Conservation (phyloP, 2,113 vertebrate genomes). For the Cebus imitator region DNA sequence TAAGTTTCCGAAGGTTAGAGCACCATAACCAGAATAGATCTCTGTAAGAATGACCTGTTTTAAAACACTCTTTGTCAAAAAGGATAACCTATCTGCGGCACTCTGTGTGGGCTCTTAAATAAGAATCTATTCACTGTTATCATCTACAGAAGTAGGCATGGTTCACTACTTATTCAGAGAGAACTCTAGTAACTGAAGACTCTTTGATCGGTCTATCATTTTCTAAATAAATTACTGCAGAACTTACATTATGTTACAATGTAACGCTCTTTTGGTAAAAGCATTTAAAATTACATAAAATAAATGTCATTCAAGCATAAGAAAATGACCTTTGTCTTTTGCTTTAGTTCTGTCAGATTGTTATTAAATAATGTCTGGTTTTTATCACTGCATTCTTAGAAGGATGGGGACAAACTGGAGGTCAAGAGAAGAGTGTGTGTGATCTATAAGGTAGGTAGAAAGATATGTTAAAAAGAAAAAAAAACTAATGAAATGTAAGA, state of each 20-base stretch:
- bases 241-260: background rate
- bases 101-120: background rate
- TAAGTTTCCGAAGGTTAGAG: slow-evolving; percentile 4
- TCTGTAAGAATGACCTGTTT: background rate
- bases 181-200: background rate
- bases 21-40: background rate
- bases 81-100: background rate
- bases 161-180: background rate
- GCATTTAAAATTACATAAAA: slow-evolving; percentile 7
- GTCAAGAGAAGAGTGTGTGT: background rate
- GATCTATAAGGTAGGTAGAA: background rate
- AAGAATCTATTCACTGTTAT: background rate
- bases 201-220: background rate
- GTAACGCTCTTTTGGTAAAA: background rate
- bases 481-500: background rate
- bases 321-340: background rate
- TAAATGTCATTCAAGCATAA: background rate
- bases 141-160: background rate
- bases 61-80: slow-evolving; percentile 11
- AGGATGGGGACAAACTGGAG: background rate
- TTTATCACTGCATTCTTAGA: background rate
- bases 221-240: background rate
- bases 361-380: background rate
- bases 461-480: background rate
- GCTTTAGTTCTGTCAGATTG: background rate